Evolutionary conservation across 2,113 vertebrate species (phyloP).

Genomic region (Ammodytes marinus): DNA sequence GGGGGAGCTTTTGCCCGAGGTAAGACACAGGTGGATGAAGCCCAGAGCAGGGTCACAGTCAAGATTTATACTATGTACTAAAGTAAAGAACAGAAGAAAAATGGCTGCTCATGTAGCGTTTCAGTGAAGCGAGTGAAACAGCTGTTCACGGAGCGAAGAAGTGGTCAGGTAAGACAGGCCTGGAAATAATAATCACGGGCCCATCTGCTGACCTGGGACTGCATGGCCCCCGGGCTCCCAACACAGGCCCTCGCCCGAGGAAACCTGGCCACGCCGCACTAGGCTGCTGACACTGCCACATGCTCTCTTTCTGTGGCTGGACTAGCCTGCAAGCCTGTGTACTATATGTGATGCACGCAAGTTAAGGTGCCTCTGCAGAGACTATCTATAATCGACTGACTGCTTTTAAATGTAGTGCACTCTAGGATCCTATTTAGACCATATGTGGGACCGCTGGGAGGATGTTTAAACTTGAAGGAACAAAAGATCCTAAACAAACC

Average conservation of each 20-base stretch:
- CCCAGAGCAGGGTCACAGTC: conserved; percentile 92
- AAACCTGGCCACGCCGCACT: conserved; percentile 83
- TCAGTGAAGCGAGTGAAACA: conserved; percentile 95
- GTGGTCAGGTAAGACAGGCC: conserved; percentile 94
- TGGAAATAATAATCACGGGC: conserved; percentile 95
- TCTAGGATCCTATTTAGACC: conserved; percentile 50
- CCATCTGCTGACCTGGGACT: conserved; percentile 98
- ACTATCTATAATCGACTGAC: conserved; percentile 60
- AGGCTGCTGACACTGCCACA: conserved; percentile 88
- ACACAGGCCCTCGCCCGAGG: conserved; percentile 88
- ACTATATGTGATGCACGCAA: conserved; percentile 45
- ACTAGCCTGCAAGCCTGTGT: conserved; percentile 46
- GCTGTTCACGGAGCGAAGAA: conserved; percentile 95
- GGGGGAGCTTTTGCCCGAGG: conserved; percentile 89
- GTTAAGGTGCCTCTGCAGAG: conserved; percentile 65
- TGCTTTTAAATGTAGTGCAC: conserved; percentile 44
- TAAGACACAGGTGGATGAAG: conserved; percentile 95
- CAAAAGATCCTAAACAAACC: conserved; percentile 63
- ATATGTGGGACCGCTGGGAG: conserved; percentile 42
- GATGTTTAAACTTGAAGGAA: conserved; percentile 53
- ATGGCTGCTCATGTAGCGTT: conserved; percentile 88
- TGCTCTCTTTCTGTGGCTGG: conserved; percentile 80
- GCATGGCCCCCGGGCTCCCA: conserved; percentile 89
- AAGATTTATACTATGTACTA: conserved; percentile 96
- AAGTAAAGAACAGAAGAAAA: conserved; percentile 95